Percentiles rank a stretch among this genome's conserved stretches.
These are phyloP conservation scores for Morone saxatilis DNA, from an alignment of 2,113 vertebrate species.

Conservation along the genomic window DNA sequence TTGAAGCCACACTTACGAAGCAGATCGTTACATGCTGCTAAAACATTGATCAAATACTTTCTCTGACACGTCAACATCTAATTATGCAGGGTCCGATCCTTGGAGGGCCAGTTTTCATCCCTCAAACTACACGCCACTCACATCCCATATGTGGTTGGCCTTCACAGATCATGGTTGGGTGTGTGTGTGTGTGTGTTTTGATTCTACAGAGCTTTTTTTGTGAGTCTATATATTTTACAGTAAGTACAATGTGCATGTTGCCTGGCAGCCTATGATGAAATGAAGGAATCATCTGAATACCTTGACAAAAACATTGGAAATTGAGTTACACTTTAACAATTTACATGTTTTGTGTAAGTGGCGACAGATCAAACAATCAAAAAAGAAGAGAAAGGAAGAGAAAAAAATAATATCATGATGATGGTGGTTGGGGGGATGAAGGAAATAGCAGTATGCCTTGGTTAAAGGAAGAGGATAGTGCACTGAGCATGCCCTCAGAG, in stretches of 20 bases:
- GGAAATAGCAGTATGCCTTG: not conserved
- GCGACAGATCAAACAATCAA: not conserved
- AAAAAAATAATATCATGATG: not conserved
- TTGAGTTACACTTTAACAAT: not conserved
- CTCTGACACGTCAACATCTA: constrained; percentile 19
- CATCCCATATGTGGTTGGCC: not conserved
- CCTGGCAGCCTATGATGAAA: not conserved
- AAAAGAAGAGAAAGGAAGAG: not conserved
- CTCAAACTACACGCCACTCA: not conserved
- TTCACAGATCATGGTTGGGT: not conserved
- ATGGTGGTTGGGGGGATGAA: not conserved
- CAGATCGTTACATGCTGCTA: constrained; percentile 43
- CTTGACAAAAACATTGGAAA: not conserved
- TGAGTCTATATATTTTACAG: not conserved
- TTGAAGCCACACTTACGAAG: constrained; percentile 38
- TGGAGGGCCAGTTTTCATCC: constrained; percentile 3
- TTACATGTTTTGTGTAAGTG: not conserved
- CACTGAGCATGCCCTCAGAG: constrained; percentile 39
- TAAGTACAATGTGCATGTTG: not conserved
- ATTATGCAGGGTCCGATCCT: constrained; percentile 40
- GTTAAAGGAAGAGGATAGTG: constrained; percentile 7
- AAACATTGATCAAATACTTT: constrained; percentile 56
- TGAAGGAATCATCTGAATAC: not conserved
- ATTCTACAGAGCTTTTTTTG: not conserved
- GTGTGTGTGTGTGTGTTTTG: constrained; percentile 1